phyloP scores from a whole-genome alignment of 2,113 vertebrate genomes.

The Tetrao urogallus region DNA sequence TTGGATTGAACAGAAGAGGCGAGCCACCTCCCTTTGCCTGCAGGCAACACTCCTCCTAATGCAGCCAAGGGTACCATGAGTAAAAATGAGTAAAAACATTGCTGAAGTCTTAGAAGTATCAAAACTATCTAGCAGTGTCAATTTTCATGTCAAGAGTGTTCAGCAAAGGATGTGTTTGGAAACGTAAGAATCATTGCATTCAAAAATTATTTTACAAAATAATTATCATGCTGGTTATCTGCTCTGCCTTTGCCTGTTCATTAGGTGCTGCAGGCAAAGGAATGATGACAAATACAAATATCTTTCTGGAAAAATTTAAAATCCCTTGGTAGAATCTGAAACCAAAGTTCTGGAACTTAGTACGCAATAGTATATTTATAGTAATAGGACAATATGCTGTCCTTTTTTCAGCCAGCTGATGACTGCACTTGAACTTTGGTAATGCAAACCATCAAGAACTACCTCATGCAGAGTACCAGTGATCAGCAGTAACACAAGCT shows the following conservation, averaged over 20 bases:
- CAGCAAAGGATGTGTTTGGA: too few species aligned
- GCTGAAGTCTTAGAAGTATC: not conserved
- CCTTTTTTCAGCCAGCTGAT: not conserved
- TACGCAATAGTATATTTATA: not conserved
- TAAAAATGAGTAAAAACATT: not conserved
- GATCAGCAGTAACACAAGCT: not conserved
- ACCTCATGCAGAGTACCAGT: not conserved
- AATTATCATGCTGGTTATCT: not conserved
- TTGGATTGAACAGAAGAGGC: not conserved
- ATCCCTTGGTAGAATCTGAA: not conserved
- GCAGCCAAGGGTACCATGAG: not conserved
- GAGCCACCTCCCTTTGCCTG: not conserved
- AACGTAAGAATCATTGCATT: not conserved
- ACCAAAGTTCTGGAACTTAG: not conserved
- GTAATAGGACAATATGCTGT: not conserved
- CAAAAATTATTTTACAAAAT: not conserved
- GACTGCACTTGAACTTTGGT: not conserved
- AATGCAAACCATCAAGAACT: not conserved
- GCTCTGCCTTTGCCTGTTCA: not conserved
- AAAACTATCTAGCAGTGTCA: not conserved
- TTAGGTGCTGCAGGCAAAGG: not conserved
- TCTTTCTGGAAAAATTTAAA: not conserved
- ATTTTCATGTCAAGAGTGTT: not conserved
- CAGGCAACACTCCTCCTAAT: not conserved
- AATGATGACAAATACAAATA: not conserved